phyloP scores from a whole-genome alignment of 2,888 invertebrate species.

The Helleia helle region DNA sequence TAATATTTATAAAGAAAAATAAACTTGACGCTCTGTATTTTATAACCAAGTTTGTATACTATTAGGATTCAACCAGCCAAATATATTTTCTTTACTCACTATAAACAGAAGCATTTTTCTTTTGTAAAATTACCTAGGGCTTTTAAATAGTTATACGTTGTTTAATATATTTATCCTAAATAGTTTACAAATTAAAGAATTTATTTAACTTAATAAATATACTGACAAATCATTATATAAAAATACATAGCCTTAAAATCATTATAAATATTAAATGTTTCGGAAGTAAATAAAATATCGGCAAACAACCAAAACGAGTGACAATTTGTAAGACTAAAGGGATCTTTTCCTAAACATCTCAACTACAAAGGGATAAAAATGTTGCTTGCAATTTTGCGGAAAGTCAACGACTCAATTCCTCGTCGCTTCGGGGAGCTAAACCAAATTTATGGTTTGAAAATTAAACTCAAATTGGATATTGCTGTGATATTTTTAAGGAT shows the following conservation, averaged over 20 bases:
- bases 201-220: too few relatives aligned
- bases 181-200: too few relatives aligned
- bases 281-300: slow-evolving; percentile 37
- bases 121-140: too few relatives aligned
- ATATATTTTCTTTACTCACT: too few relatives aligned
- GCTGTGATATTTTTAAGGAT: slow-evolving; percentile 55
- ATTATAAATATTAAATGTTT: slow-evolving; percentile 32
- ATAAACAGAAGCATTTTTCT: too few relatives aligned
- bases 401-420: slow-evolving; percentile 49
- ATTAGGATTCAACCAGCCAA: too few relatives aligned
- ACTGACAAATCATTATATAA: too few relatives aligned
- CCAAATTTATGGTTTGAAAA: slow-evolving; percentile 68
- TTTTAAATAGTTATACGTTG: too few relatives aligned
- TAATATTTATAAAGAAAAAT: neutral
- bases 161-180: too few relatives aligned
- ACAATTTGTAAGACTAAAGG: slow-evolving; percentile 49
- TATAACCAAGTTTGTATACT: neutral
- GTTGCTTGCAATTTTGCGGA: slow-evolving; percentile 57
- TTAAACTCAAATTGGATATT: slow-evolving; percentile 69
- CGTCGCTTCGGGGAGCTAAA: slow-evolving; percentile 60
- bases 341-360: slow-evolving; percentile 47
- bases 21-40: neutral
- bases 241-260: too few relatives aligned
- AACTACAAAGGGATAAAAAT: slow-evolving; percentile 65
- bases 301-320: slow-evolving; percentile 46